These are phyloP conservation scores for Aphyosemion australe DNA, from an alignment of 2,113 vertebrate species.

Conservation along the genomic window DNA sequence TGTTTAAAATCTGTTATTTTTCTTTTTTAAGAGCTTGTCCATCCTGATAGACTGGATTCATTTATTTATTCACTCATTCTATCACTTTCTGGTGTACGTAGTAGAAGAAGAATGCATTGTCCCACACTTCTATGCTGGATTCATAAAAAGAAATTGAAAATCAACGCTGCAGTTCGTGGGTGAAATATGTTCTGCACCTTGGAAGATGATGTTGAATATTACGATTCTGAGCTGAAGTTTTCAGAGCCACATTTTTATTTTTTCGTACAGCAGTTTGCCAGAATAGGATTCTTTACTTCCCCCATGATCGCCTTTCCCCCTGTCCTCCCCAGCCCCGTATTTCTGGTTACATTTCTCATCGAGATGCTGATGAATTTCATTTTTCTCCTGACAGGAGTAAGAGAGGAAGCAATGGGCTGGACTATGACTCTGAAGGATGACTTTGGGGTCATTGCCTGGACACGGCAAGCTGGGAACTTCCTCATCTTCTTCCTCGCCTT, in stretches of 20 bases:
- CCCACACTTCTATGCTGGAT: slow-evolving; percentile 7
- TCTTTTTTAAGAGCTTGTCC: slow-evolving; percentile 36
- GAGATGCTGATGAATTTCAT: slow-evolving; percentile 45
- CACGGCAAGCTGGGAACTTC: slow-evolving; percentile 78
- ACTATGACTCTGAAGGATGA: slow-evolving; percentile 91
- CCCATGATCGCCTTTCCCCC: not conserved
- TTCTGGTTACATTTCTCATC: slow-evolving; percentile 21
- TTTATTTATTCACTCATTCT: not conserved
- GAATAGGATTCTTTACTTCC: slow-evolving; percentile 5
- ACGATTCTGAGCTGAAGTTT: slow-evolving; percentile 25
- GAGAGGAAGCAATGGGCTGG: slow-evolving; percentile 83
- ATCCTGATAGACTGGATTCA: slow-evolving; percentile 27
- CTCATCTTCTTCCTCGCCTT: slow-evolving; percentile 79
- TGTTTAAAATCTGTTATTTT: slow-evolving; percentile 61
- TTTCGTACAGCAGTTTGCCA: slow-evolving; percentile 4
- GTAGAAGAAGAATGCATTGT: slow-evolving; percentile 7
- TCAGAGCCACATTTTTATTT: slow-evolving; percentile 18
- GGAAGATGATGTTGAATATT: slow-evolving; percentile 37
- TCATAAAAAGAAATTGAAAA: slow-evolving; percentile 4
- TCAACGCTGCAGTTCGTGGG: not conserved
- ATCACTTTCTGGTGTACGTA: slow-evolving; percentile 11
- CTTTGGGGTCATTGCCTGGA: slow-evolving; percentile 80
- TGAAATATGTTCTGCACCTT: slow-evolving; percentile 10
- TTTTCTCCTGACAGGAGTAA: slow-evolving; percentile 80
- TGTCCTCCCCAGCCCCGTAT: slow-evolving; percentile 3